Percentiles rank a stretch among this genome's conserved stretches.
These are phyloP conservation scores for Germaria angustata DNA, from an alignment of 2,888 invertebrate species.

Conservation along the genomic window DNA sequence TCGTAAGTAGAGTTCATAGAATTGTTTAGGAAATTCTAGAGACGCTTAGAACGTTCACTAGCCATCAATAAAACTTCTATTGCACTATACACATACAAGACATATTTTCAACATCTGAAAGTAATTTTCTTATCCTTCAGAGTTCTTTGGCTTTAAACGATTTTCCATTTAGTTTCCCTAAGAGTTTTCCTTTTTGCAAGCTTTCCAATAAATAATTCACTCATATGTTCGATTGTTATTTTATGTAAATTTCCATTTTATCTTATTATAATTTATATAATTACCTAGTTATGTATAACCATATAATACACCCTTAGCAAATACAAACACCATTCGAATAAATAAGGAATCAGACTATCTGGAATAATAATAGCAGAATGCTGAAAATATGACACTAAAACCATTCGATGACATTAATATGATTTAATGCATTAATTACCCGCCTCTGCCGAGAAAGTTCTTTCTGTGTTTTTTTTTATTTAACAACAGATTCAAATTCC, in stretches of 20 bases:
- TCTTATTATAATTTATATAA: constrained; percentile 51
- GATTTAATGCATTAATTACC: constrained; percentile 79
- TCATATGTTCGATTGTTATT: constrained; percentile 59
- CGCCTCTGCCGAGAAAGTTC: constrained; percentile 67
- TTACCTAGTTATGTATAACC: constrained; percentile 2
- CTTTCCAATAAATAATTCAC: background rate
- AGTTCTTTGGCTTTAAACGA: too few relatives aligned
- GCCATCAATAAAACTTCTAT: too few relatives aligned
- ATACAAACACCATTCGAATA: background rate
- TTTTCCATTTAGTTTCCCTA: too few relatives aligned
- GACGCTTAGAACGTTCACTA: too few relatives aligned
- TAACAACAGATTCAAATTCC: constrained; percentile 47
- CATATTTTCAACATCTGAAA: too few relatives aligned
- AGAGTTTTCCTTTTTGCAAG: too few relatives aligned
- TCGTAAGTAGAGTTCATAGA: too few relatives aligned
- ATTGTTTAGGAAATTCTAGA: too few relatives aligned
- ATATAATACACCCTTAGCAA: background rate
- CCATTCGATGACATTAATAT: constrained; percentile 78
- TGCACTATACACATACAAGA: too few relatives aligned
- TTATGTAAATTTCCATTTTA: constrained; percentile 56
- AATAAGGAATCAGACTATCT: constrained; percentile 1
- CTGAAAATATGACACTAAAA: constrained; percentile 66
- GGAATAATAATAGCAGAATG: background rate
- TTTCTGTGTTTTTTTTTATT: background rate
- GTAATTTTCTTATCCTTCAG: too few relatives aligned